Evolutionary conservation across 2,888 invertebrate genomes (phyloP).

Genomic region (Agonopterix arenella): DNA sequence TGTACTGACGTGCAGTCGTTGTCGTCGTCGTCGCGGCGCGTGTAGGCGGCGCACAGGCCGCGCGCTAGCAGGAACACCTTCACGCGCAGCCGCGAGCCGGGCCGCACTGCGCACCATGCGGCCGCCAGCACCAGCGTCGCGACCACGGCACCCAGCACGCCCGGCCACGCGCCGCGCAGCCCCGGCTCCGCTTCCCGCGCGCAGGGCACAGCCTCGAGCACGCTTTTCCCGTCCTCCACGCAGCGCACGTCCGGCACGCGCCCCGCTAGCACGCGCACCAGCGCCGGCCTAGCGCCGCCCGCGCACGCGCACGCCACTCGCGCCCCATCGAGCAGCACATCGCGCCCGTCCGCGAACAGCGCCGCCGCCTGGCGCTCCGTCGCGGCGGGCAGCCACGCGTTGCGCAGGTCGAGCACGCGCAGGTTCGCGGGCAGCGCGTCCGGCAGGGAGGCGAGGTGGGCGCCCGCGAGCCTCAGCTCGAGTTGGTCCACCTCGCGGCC

Average conservation of each 20-base stretch:
- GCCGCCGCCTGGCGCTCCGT: conserved; percentile 8
- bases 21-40: conserved; percentile 13
- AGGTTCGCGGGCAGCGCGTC: neutral
- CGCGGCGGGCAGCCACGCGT: conserved; percentile 11
- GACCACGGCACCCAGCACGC: too few relatives aligned
- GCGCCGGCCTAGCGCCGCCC: too few relatives aligned
- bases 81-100: conserved; percentile 14
- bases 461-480: conserved; percentile 7
- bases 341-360: conserved; percentile 6
- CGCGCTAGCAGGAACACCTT: conserved; percentile 14
- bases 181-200: conserved; percentile 7
- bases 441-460: neutral
- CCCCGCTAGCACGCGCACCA: conserved; percentile 1
- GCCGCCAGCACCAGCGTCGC: neutral
- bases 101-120: conserved; percentile 8
- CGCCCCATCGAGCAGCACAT: conserved; percentile 17
- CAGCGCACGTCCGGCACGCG: conserved; percentile 18
- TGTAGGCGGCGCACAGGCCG: conserved; percentile 14
- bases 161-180: conserved; percentile 7
- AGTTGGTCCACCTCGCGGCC: neutral
- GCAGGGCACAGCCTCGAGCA: conserved; percentile 12
- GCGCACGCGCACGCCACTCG: conserved; percentile 5
- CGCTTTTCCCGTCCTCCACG: neutral
- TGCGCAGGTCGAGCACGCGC: conserved; percentile 14
- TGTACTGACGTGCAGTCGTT: conserved; percentile 11